These are phyloP conservation scores for Megalopta genalis DNA, from an alignment of 1,140 invertebrate species.

Conservation along the genomic window DNA sequence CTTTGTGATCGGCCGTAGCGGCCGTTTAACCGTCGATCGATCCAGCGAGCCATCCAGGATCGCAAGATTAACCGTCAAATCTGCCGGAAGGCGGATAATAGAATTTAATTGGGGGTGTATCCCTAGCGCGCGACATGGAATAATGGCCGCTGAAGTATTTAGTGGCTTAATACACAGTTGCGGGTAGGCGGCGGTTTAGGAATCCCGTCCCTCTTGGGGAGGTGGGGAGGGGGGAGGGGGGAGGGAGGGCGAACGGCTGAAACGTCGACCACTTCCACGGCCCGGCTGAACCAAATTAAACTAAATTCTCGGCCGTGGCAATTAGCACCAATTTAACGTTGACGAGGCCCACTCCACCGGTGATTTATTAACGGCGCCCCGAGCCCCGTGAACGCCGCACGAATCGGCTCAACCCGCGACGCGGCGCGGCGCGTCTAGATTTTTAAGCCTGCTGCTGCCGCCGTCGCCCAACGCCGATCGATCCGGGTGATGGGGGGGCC, in stretches of 20 bases:
- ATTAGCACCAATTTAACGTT: slow-evolving; percentile 71
- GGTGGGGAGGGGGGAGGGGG: no score
- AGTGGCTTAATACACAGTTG: slow-evolving; percentile 55
- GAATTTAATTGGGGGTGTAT: slow-evolving; percentile 42
- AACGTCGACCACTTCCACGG: slow-evolving; percentile 23
- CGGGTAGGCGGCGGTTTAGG: slow-evolving; percentile 46
- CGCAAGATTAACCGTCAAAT: slow-evolving; percentile 36
- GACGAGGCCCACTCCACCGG: slow-evolving; percentile 50
- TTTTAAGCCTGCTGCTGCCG: slow-evolving; percentile 8
- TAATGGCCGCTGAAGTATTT: slow-evolving; percentile 49
- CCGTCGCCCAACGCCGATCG: slow-evolving; percentile 1
- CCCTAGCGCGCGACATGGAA: slow-evolving; percentile 25
- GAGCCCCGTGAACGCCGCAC: not conserved
- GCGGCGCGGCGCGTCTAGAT: slow-evolving; percentile 11
- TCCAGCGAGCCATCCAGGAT: not conserved
- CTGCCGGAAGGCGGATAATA: slow-evolving; percentile 15
- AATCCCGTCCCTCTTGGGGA: slow-evolving; percentile 52
- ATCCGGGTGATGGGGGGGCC: not conserved
- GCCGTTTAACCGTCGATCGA: not conserved
- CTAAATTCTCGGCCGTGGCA: slow-evolving; percentile 68
- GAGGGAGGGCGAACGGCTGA: slow-evolving; percentile 11
- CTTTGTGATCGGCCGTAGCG: no score
- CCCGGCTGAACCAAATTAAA: slow-evolving; percentile 68
- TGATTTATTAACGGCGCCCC: slow-evolving; percentile 47
- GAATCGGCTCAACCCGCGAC: not conserved